phyloP scores from a whole-genome alignment of 1,140 invertebrate genomes.

The Delia radicum region DNA sequence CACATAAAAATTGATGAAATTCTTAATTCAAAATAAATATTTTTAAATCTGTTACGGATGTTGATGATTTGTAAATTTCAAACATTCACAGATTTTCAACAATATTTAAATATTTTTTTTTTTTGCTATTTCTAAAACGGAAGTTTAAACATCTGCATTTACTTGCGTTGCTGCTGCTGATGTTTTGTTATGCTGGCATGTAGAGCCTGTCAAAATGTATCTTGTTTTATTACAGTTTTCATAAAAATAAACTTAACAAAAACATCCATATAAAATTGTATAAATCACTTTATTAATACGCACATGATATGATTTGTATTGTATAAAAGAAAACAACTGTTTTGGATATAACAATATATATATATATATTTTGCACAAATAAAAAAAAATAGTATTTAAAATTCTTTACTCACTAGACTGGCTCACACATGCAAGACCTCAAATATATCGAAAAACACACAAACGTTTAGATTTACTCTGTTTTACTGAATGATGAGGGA shows the following conservation, averaged over 20 bases:
- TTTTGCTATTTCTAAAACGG: background rate
- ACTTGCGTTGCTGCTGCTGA: background rate
- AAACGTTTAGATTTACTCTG: background rate
- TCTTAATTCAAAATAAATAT: background rate
- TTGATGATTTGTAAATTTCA: slow-evolving; percentile 16
- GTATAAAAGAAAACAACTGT: background rate
- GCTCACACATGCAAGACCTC: background rate
- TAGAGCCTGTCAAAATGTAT: slow-evolving; percentile 11
- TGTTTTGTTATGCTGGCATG: background rate
- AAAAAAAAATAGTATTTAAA: background rate
- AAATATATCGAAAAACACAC: background rate
- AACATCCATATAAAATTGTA: background rate
- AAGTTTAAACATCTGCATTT: slow-evolving; percentile 17
- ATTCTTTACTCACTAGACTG: background rate
- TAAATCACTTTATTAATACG: slow-evolving; percentile 1
- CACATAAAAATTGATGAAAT: slow-evolving; percentile 1
- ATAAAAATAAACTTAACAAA: background rate
- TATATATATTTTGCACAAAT: background rate
- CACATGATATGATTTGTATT: background rate
- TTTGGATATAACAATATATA: background rate
- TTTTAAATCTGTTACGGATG: slow-evolving; percentile 13
- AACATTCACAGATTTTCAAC: background rate
- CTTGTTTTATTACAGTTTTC: slow-evolving; percentile 13
- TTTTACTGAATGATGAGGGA: background rate
- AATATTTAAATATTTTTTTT: too few species aligned